Base-by-base conservation (phyloP, 2,888 invertebrate genomes). In the Campaea margaritaria region DNA sequence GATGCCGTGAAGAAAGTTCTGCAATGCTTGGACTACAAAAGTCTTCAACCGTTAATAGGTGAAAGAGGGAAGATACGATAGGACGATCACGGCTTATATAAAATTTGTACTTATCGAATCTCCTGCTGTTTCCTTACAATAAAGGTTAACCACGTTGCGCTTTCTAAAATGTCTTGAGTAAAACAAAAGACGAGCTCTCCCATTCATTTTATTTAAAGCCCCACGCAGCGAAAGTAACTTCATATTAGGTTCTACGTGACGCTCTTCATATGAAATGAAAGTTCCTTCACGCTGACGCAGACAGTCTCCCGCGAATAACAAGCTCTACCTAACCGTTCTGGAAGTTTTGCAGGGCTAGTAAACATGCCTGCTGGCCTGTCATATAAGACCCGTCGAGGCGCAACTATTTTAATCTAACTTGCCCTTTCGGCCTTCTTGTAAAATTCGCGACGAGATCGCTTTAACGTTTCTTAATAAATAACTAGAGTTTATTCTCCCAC, bases 341-440 rank as follows among this genome's bases (percentile, higher is more conserved):
- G n/a, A 60, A 62, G 42, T 60, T 56, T 48, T 27, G 15, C 47
- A 36, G 46, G 44, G 46, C 42, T 76, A 70, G 69, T 71, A 72
- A 72, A 69, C 72, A 74, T 65, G 68, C 56, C 63, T 64, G 62
- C 58, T 51, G 41, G 56, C 49, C 49, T 46, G 69, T 81, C 81
- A 78, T 72, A 76, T 55, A 73, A 70, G 69, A 64, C 67, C 62
- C 62, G 72, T 57, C 69, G 74, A 76, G 67, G 72, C 67, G 57
- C 73, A 87, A 87, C 87, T 86, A 87, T 87, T 87, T 87, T 87
- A 87, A 87, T 87, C 83, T 84, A 86, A 86, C 76, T 85, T 85
- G 75, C 74, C 81, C 77, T 79, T 75, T 74, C 67, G 67, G 73
- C 74, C 74, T 73, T 74, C 81, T 82, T 81, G 82, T 80, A 81